A percentile compares a stretch with the other conserved stretches of the same genome.
Evolutionary conservation across 1,140 invertebrate species (phyloP).

Genomic region (Tetramorium parvispinum): DNA sequence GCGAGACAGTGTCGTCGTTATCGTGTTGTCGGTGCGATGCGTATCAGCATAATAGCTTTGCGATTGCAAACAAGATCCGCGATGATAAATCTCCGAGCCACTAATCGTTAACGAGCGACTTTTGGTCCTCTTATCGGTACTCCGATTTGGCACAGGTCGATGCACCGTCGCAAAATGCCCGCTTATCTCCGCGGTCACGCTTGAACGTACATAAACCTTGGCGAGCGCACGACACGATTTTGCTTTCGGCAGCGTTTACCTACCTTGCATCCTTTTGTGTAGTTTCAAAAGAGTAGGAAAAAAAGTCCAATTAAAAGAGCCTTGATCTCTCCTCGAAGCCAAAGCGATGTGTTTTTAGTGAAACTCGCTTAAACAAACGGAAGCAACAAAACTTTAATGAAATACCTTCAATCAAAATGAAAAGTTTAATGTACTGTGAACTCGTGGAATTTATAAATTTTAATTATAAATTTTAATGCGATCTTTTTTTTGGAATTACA

Average conservation of each 20-base stretch:
- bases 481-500: neutral
- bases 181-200: slow-evolving; percentile 57
- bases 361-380: neutral
- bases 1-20: slow-evolving; percentile 3
- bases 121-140: slow-evolving; percentile 42
- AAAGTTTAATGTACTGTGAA: neutral
- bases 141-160: slow-evolving; percentile 56
- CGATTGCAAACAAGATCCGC: slow-evolving; percentile 28
- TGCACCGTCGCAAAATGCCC: slow-evolving; percentile 23
- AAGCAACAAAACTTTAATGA: neutral
- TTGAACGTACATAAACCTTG: slow-evolving; percentile 46
- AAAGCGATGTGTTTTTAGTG: neutral
- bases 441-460: neutral
- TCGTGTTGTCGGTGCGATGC: slow-evolving; percentile 21
- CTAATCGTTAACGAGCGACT: slow-evolving; percentile 42
- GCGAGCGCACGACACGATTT: slow-evolving; percentile 27
- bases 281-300: slow-evolving; percentile 12
- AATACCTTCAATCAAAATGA: slow-evolving; percentile 7
- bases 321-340: neutral
- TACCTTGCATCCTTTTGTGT: neutral
- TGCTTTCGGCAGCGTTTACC: slow-evolving; percentile 39
- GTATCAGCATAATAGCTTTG: slow-evolving; percentile 28
- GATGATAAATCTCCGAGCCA: slow-evolving; percentile 18
- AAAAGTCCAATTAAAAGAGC: slow-evolving; percentile 29
- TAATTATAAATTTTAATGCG: neutral